Evolutionary conservation across 2,797 vertebrate genomes (phyloP).

Genomic region (Tokudaia muenninki): DNA sequence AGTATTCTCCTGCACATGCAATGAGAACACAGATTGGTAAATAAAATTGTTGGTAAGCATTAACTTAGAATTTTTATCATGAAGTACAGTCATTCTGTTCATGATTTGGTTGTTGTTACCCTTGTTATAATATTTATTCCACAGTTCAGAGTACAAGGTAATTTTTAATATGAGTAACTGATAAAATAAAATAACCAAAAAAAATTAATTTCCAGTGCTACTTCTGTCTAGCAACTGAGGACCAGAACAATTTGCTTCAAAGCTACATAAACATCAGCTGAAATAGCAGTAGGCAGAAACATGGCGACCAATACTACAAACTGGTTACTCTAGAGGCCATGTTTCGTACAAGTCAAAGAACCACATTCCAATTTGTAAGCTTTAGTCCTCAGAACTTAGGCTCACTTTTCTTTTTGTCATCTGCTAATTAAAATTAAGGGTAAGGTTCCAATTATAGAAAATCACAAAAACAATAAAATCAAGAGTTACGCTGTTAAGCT

Average conservation of each 20-base stretch:
- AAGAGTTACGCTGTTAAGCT: not conserved
- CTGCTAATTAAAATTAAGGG: not conserved
- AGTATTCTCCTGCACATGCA: not conserved
- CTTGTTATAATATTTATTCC: not conserved
- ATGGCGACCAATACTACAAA: not conserved
- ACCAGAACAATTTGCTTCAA: conserved; percentile 27
- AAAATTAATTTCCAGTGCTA: not conserved
- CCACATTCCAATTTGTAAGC: not conserved
- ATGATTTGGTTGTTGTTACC: not conserved
- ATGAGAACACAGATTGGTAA: not conserved
- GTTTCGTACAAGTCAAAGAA: not conserved
- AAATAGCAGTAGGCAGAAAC: not conserved
- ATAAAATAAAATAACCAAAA: not conserved
- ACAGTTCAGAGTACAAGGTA: not conserved
- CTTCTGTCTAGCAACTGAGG: not conserved
- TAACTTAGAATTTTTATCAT: not conserved
- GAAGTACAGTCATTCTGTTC: not conserved
- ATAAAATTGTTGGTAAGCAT: not conserved
- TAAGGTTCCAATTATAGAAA: not conserved
- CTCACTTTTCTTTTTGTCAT: not conserved
- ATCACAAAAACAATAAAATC: not conserved
- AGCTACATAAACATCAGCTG: not conserved
- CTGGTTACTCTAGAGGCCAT: not conserved
- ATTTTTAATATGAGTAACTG: conserved; percentile 23
- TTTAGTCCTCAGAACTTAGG: not conserved